Evolutionary conservation across 2,888 invertebrate species (phyloP).

Genomic region (Rhingia campestris): DNA sequence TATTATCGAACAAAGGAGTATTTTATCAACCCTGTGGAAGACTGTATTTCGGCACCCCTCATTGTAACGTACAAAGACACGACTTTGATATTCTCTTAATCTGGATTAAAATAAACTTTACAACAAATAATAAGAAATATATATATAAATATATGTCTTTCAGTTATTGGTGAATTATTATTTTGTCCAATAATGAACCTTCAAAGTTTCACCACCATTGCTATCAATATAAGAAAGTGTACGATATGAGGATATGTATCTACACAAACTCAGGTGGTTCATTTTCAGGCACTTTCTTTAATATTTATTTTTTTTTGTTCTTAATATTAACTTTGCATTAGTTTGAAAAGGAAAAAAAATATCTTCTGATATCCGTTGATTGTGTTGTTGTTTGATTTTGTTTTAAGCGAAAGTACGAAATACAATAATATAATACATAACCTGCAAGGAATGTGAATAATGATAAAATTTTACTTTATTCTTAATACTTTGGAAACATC

Average conservation of each 20-base stretch:
- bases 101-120: slow-evolving; percentile 1
- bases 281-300: slow-evolving; percentile 67
- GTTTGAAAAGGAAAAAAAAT: slow-evolving; percentile 18
- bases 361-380: slow-evolving; percentile 47
- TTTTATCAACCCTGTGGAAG: neutral
- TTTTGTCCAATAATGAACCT: slow-evolving; percentile 22
- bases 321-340: slow-evolving; percentile 3
- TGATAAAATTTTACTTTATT: slow-evolving; percentile 50
- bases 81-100: neutral
- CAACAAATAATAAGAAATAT: slow-evolving; percentile 22
- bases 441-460: slow-evolving; percentile 71
- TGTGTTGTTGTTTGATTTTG: slow-evolving; percentile 16
- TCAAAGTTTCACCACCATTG: slow-evolving; percentile 25
- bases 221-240: slow-evolving; percentile 21
- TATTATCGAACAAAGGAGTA: too few relatives aligned
- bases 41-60: neutral
- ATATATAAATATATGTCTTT: slow-evolving; percentile 10
- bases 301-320: slow-evolving; percentile 5
- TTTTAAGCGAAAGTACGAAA: slow-evolving; percentile 15
- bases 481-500: slow-evolving; percentile 67
- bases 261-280: slow-evolving; percentile 30
- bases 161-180: neutral
- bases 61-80: slow-evolving; percentile 6
- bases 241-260: slow-evolving; percentile 23
- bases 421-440: slow-evolving; percentile 12